These are phyloP conservation scores for Apis cerana DNA, from an alignment of 1,140 invertebrate genomes.

Conservation along the genomic window DNA sequence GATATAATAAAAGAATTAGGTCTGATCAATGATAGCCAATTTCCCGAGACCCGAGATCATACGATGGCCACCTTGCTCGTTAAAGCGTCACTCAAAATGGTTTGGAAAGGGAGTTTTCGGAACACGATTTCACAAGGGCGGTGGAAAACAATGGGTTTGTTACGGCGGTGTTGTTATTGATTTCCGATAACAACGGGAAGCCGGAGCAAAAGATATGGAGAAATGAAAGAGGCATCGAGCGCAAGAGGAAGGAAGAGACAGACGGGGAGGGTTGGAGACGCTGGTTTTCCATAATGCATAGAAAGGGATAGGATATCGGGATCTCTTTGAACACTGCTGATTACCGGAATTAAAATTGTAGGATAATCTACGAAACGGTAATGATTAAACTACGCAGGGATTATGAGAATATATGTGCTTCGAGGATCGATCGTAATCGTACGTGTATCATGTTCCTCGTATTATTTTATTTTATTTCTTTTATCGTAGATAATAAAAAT, in stretches of 20 bases:
- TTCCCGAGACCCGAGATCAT: constrained; percentile 19
- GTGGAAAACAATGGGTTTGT: constrained; percentile 69
- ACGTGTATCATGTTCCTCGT: background rate
- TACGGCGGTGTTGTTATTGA: constrained; percentile 68
- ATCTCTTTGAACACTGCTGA: constrained; percentile 13
- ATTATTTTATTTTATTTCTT: background rate
- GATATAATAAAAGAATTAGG: constrained; percentile 19
- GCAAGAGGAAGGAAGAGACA: background rate
- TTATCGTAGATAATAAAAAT: background rate
- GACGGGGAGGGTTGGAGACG: background rate
- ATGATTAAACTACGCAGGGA: background rate
- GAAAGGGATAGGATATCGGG: background rate
- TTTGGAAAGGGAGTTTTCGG: constrained; percentile 6
- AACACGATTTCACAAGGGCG: constrained; percentile 48
- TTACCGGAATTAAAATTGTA: constrained; percentile 21
- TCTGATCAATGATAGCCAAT: constrained; percentile 44
- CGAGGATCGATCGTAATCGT: background rate
- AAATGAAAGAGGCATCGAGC: constrained; percentile 12
- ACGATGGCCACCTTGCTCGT: background rate
- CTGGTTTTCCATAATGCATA: constrained; percentile 13
- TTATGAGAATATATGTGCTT: too few species aligned
- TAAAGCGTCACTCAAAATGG: constrained; percentile 3
- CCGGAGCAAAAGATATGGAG: constrained; percentile 50
- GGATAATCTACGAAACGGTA: too few species aligned
- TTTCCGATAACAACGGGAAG: constrained; percentile 60